A percentile compares a stretch with the other conserved stretches of the same genome.
phyloP scores from a whole-genome alignment of 2,113 vertebrate genomes.

The Pygoscelis antarcticus region DNA sequence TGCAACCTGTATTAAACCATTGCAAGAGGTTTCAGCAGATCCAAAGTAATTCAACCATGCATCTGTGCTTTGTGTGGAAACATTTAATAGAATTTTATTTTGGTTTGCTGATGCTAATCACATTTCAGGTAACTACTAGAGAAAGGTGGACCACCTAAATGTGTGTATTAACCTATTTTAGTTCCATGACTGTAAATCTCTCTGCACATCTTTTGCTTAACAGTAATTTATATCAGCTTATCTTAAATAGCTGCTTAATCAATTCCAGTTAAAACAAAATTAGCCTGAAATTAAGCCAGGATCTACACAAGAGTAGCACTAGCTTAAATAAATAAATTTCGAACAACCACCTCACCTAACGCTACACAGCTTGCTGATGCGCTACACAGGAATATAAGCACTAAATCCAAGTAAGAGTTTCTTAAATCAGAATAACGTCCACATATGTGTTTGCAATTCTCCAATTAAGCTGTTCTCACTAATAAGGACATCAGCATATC shows the following conservation, averaged over 20 bases:
- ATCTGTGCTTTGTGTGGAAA: background rate
- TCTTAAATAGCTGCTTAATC: slow-evolving; percentile 5
- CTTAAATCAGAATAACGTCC: background rate
- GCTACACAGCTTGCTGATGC: background rate
- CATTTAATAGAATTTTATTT: background rate
- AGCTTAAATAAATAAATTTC: slow-evolving; percentile 12
- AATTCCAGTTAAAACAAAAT: slow-evolving; percentile 6
- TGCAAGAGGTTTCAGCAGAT: background rate
- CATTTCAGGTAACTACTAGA: background rate
- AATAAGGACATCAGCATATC: background rate
- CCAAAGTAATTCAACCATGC: background rate
- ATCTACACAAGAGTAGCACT: background rate
- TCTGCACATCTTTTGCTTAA: background rate
- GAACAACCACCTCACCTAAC: background rate
- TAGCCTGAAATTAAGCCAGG: slow-evolving; percentile 29
- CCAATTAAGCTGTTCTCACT: background rate
- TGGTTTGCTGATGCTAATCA: background rate
- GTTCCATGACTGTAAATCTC: background rate
- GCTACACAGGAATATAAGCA: background rate
- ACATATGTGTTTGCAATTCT: background rate
- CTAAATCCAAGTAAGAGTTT: background rate
- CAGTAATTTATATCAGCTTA: background rate
- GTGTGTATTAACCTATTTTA: background rate
- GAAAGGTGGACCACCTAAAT: background rate
- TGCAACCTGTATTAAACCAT: background rate